These are phyloP conservation scores for Sicus ferrugineus DNA, from an alignment of 2,888 invertebrate genomes.

Conservation along the genomic window DNA sequence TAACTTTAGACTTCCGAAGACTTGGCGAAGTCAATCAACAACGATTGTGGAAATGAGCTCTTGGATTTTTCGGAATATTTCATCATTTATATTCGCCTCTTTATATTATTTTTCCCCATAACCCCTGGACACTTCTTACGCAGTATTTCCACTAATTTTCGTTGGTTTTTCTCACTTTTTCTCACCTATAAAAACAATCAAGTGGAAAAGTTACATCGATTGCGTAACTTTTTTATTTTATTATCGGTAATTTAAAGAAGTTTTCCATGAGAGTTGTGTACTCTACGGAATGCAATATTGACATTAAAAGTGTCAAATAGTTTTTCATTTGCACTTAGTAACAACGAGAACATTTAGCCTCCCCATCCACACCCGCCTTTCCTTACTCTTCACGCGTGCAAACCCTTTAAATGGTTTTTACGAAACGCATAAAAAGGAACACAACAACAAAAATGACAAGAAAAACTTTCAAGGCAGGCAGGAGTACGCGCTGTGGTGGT, in stretches of 20 bases:
- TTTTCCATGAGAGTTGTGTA: not conserved
- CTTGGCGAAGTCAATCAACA: no score
- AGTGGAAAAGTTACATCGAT: not conserved
- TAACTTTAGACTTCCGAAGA: no score
- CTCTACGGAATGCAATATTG: constrained; percentile 11
- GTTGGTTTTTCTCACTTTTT: not conserved
- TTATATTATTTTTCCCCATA: not conserved
- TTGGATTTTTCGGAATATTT: no score
- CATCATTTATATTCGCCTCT: no score
- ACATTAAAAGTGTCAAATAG: constrained; percentile 10
- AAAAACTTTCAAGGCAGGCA: not conserved
- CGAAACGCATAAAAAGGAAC: not conserved
- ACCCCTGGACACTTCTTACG: not conserved
- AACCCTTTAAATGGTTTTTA: not conserved
- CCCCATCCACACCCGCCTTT: not conserved
- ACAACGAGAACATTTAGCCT: not conserved
- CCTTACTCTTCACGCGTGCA: not conserved
- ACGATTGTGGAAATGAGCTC: no score
- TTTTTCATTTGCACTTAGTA: constrained; percentile 11
- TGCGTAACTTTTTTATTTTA: not conserved
- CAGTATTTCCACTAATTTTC: not conserved
- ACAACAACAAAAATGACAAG: not conserved
- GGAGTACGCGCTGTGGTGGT: not conserved
- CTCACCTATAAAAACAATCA: no score
- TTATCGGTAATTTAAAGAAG: not conserved